Evolutionary conservation across 92 coral and sea anemone species (phyloP), one percentile per base, ranked within the genome.

Genomic region (Montipora capitata): DNA sequence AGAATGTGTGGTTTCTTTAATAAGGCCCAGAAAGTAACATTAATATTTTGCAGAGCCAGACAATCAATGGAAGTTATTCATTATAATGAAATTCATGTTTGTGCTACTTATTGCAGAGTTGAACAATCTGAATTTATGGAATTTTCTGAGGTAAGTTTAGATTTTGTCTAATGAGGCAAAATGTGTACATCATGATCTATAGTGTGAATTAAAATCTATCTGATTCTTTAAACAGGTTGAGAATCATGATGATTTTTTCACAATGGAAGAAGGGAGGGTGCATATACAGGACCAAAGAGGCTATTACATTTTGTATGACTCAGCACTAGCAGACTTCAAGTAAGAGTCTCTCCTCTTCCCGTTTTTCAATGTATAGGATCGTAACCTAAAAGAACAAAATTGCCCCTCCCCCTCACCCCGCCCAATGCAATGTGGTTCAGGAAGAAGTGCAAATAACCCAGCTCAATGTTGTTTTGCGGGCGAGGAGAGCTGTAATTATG

Each of bases 241-340:
- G 71, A 98, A 98, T 69, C 99, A 98, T 51, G 99, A 98, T 18
- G 99, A 96, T 58, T 98, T 98, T 82, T 96, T 85, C 77, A 79
- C 94, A 54, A 87, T 88, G 39, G 99, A 96, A 18, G 99, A 98
- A 85, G 99, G 99, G 6, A 98, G 99, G 10, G 95, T 94, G 41
- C 99, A 98, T 81, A 95, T 95, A 10, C 99, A 98, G 82, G 99
- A 98, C 70, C 99, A 98, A 73, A 88, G 98, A 81, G 99, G 99
- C 3, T 92, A 94, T 45, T 98, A 88, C 90, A 86, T 98, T 74
- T 84, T 96, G 90, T 98, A 98, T 65, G 96, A 91, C 80, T 75
- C 96, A 4, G 96, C 98, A 18, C 64, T 98, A 17, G 86, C 87
- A 70, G 98, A 94, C 85, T 94, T 98, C 89, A 96, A 91, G 99